Base-by-base conservation (phyloP, 2,888 invertebrate species). In the Galerucella nymphaeae region DNA sequence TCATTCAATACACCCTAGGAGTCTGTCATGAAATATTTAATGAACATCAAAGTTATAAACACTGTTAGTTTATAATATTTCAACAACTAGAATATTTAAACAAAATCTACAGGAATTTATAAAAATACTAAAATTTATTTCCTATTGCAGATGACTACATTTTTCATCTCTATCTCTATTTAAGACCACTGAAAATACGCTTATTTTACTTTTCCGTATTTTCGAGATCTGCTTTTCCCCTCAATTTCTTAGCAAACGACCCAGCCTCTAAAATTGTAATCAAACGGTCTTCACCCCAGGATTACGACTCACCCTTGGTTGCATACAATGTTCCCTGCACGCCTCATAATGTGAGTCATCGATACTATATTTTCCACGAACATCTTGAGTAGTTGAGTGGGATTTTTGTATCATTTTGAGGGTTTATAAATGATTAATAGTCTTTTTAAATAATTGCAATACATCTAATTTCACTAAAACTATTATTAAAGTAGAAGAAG, bases 341-440 rank as follows among this genome's bases (percentile, higher is more conserved):
- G 66, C 45, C 18, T 58, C 55, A 45, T 64, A 76, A 76, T 78
- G 73, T 80, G 80, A 80, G 78, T 80, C 80, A 80, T 79, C 78
- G 79, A 80, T 79, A 78, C 77, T 70, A 64, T 72, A 70, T 73
- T 75, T 74, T 61, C 65, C 38, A 65, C 58, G 48, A 65, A 65
- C 72, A 64, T 73, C 66, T 69, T 59, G 66, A 66, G 69, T 41
- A 45, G 57, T 38, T 1, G 9, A 64, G 65, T 59, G 61, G 10
- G 48, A 48, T n/a, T 48, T 48, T 48, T 48, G 6, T n/a, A 48
- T 48, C n/a, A 48, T 13, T 48, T 48, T n/a, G 6, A 48, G 13
- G 6, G 48, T n/a, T 0, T 13, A 48, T 48, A 48, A n/a, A 48
- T 45, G 14, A 45, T 45, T 45, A 45, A 45, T 45, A 6, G 45